Conservation (phyloP, 2,113 vertebrate species). For the Peucedramus taeniatus region DNA sequence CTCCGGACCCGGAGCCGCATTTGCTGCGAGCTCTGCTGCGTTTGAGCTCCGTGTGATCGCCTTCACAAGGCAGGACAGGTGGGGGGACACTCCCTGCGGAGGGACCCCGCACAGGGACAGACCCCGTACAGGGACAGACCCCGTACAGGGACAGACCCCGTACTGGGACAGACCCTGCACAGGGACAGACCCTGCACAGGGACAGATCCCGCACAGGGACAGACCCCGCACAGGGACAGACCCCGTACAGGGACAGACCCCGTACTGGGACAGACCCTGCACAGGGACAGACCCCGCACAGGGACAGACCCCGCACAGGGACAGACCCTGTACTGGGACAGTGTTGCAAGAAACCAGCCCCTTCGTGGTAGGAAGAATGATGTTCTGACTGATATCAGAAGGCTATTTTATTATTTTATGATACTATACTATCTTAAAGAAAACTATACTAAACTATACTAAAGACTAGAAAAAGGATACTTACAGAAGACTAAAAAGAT, state of each 20-base stretch:
- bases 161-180: rapidly evolving
- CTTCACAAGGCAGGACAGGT: neutral
- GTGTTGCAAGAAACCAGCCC: too few species aligned
- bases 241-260: neutral
- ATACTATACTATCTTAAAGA: too few species aligned
- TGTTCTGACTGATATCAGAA: too few species aligned
- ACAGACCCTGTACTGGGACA: neutral
- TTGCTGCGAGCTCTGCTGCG: neutral
- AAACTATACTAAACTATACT: too few species aligned
- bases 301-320: neutral
- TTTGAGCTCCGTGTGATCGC: neutral
- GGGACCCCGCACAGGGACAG: rapidly evolving
- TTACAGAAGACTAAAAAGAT: too few species aligned
- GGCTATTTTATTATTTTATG: too few species aligned
- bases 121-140: rapidly evolving
- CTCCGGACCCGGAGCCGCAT: neutral
- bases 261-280: rapidly evolving
- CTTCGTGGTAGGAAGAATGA: too few species aligned
- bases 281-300: rapidly evolving
- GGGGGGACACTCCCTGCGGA: too few species aligned
- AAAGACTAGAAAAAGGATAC: too few species aligned
- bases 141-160: rapidly evolving
- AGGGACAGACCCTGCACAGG: rapidly evolving
- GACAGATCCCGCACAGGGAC: neutral
- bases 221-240: neutral